phyloP scores from a whole-genome alignment of 64 coral and sea anemone species.

The Pocillopora damicornis region DNA sequence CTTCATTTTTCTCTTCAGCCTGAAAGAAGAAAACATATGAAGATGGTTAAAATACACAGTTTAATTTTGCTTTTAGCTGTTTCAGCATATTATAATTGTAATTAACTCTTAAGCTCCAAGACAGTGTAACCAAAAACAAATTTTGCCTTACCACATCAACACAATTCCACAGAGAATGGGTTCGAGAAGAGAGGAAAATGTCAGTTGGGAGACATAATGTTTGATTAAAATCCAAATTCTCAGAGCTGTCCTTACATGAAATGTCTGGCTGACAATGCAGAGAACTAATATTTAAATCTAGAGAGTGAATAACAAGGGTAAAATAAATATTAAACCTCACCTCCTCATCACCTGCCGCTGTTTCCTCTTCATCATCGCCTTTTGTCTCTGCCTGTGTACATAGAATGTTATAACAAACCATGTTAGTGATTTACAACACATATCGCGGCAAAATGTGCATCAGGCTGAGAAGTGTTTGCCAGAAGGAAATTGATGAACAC shows the following conservation, averaged over 20 bases:
- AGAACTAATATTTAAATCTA: too few species aligned
- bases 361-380: background rate
- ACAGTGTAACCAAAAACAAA: too few species aligned
- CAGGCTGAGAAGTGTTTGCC: background rate
- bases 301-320: too few species aligned
- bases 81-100: too few species aligned
- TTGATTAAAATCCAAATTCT: too few species aligned
- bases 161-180: too few species aligned
- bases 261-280: too few species aligned
- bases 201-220: too few species aligned
- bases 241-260: too few species aligned
- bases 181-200: too few species aligned
- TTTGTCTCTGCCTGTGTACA: slow-evolving; percentile 4
- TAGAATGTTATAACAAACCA: background rate
- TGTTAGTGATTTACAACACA: background rate
- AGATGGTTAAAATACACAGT: background rate
- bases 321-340: background rate
- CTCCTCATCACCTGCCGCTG: slow-evolving; percentile 32
- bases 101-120: too few species aligned
- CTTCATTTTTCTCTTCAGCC: slow-evolving; percentile 52
- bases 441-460: background rate
- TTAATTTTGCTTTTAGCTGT: background rate
- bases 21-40: background rate
- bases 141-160: too few species aligned
- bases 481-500: background rate